A percentile compares a stretch with the other conserved stretches of the same genome.
Conservation (phyloP, 2,888 invertebrate genomes). For the Alloscopus bannaensis region DNA sequence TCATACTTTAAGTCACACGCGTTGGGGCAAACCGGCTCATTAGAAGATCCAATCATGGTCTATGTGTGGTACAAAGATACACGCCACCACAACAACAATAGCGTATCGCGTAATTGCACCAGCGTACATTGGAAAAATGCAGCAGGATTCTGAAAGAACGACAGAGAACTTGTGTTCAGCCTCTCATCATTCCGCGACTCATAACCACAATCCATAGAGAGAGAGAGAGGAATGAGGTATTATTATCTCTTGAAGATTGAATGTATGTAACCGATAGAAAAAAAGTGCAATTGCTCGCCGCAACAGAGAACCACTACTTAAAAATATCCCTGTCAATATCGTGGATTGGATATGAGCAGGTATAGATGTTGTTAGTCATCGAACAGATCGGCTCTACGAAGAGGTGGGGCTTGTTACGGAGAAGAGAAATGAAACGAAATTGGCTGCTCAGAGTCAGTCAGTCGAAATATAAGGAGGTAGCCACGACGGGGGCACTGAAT, state of each 20-base stretch:
- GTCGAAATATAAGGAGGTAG: constrained; percentile 39
- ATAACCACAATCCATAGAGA: too few relatives aligned
- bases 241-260: too few relatives aligned
- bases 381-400: constrained; percentile 16
- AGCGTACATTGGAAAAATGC: too few relatives aligned
- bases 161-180: too few relatives aligned
- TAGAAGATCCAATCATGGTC: constrained; percentile 57
- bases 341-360: too few relatives aligned
- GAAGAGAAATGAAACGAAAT: constrained; percentile 32
- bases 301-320: too few relatives aligned
- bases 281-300: too few relatives aligned
- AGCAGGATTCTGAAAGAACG: too few relatives aligned
- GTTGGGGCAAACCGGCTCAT: constrained; percentile 58
- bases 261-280: too few relatives aligned
- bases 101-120: constrained; percentile 13
- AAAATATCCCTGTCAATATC: too few relatives aligned
- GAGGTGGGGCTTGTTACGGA: constrained; percentile 1
- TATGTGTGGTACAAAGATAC: constrained; percentile 23
- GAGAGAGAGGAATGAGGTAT: too few relatives aligned
- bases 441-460: constrained; percentile 19
- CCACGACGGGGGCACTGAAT: constrained; percentile 55
- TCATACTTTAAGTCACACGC: constrained; percentile 55
- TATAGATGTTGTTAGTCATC: constrained; percentile 18
- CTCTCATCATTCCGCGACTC: too few relatives aligned
- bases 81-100: not conserved